Evolutionary conservation across 2,888 invertebrate species (phyloP).

Genomic region (Agriopis aurantiaria): DNA sequence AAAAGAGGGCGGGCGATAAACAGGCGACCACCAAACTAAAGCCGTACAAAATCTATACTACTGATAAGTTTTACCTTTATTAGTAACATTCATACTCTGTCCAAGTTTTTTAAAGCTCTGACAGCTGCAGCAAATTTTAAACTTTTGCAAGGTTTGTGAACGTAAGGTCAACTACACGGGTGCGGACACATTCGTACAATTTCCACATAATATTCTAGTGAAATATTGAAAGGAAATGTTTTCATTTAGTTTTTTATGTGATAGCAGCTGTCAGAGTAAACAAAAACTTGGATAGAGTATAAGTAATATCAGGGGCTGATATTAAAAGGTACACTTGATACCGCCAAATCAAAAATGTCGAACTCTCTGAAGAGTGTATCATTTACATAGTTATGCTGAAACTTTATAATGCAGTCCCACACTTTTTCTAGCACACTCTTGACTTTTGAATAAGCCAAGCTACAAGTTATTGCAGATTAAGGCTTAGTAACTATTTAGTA

Average conservation of each 20-base stretch:
- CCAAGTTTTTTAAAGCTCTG: no score
- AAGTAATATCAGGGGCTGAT: neutral
- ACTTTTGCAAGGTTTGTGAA: neutral
- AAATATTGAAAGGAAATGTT: no score
- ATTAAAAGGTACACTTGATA: constrained; percentile 1
- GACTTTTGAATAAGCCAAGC: constrained; percentile 12
- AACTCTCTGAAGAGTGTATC: constrained; percentile 28
- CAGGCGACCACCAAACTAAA: constrained; percentile 31
- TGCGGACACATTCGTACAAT: no score
- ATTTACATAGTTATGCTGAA: constrained; percentile 54
- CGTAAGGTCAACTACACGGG: no score
- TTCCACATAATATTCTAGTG: no score
- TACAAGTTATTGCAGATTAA: neutral
- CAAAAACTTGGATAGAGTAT: no score
- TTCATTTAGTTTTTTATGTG: no score
- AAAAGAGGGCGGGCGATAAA: constrained; percentile 70
- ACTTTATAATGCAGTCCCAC: constrained; percentile 79
- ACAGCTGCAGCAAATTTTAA: neutral
- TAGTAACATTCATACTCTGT: neutral
- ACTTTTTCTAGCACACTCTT: constrained; percentile 61
- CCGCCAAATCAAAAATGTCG: constrained; percentile 13
- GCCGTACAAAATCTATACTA: constrained; percentile 20
- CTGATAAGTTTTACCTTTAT: neutral
- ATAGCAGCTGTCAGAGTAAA: no score
- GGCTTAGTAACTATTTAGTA: neutral